Evolutionary conservation across 2,113 vertebrate genomes (phyloP), one percentile per base, ranked within the genome.

Genomic region (Alces alces): DNA sequence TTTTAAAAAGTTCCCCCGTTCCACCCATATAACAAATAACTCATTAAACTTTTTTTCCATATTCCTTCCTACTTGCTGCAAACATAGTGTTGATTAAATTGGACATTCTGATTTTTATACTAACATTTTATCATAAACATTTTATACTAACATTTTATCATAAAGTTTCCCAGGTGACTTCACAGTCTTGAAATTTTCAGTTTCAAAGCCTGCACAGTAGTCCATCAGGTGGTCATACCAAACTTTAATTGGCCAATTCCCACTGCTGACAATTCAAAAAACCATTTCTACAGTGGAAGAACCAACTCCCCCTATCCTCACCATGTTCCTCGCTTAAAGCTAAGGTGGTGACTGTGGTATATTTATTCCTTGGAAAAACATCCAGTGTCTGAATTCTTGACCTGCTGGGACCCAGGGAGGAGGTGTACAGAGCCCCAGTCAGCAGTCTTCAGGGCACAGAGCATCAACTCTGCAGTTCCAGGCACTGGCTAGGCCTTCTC

Each of bases 361-460:
- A 86, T 93, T 93, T 73, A 80, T 66, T 89, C 54, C 47, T 80
- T 91, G 27, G 82, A 27, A 80, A 97, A 95, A 87, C 39, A 86
- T 58, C 36, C 47, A 57, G 36, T 3, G 17, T 80, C 96, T 94
- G 70, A 97, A 78, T 84, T 83, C 78, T 54, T 96, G 82, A 92
- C 90, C 80, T n/a, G 64, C 61, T 43, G 30, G 50, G 64, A 33
- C 55, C 27, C 10, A 1, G 16, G 21, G 8, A 57, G 28, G 25
- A 57, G 78, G 10, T 21, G 1, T 8, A 3, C 47, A 70, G 80
- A 66, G 13, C 16, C 47, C 54, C 3, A 33, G 39, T 92, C 54
- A 91, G 90, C 80, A 73, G 28, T 39, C 76, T 52, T 2, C 13
- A 7, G 39, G 19, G 14, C 2, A 0, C 60, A 57, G 39, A 86